These are phyloP conservation scores for Geotrupes spiniger DNA, from an alignment of 2,888 invertebrate species.

Conservation along the genomic window DNA sequence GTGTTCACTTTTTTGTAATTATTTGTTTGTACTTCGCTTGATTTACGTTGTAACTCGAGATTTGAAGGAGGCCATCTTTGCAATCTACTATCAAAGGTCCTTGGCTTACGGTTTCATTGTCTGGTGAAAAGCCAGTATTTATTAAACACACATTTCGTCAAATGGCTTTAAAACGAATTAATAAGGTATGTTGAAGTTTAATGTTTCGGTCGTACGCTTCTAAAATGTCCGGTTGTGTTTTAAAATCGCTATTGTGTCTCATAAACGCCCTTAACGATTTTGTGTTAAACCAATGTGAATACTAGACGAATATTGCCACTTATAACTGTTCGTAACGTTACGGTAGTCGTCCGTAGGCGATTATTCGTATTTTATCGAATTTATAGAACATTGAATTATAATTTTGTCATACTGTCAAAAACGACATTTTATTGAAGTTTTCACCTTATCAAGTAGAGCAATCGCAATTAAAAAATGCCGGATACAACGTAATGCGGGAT, in stretches of 20 bases:
- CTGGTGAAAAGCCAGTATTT: conserved; percentile 75
- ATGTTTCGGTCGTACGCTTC: conserved; percentile 31
- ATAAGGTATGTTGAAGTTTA: conserved; percentile 74
- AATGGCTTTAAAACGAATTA: conserved; percentile 97
- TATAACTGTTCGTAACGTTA: conserved; percentile 33
- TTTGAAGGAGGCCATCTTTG: conserved; percentile 82
- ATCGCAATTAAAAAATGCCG: conserved; percentile 42
- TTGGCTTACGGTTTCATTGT: conserved; percentile 81
- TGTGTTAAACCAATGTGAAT: conserved; percentile 66
- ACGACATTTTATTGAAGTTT: conserved; percentile 10
- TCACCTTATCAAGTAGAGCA: conserved; percentile 28
- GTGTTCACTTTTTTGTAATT: conserved; percentile 25
- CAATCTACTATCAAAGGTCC: conserved; percentile 83
- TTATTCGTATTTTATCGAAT: background rate
- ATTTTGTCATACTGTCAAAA: conserved; percentile 12
- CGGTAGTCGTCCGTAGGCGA: conserved; percentile 8
- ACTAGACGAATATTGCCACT: conserved; percentile 61
- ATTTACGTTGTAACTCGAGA: conserved; percentile 71
- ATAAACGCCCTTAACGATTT: conserved; percentile 58
- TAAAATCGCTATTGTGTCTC: conserved; percentile 34
- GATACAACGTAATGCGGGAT: conserved; percentile 48
- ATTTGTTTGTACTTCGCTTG: conserved; percentile 48
- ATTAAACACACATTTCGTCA: conserved; percentile 66
- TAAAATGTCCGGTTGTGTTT: conserved; percentile 29
- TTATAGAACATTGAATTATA: background rate